Evolutionary conservation across 1,140 invertebrate genomes (phyloP), one percentile per base, ranked within the genome.

Genomic region (Magallana gigas): DNA sequence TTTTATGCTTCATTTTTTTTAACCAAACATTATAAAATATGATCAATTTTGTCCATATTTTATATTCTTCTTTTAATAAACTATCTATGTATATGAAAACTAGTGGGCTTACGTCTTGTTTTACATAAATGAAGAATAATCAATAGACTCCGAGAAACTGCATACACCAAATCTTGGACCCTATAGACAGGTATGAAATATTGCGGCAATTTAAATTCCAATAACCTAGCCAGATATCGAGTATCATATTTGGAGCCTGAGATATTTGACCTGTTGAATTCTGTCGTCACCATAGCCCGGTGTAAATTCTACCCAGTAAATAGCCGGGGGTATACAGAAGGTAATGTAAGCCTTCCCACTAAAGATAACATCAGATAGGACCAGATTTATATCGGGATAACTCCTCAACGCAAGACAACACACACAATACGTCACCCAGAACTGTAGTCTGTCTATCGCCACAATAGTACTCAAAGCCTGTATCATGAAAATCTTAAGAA

Each of bases 231-330:
- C 4, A 9, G 68, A 29, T 76, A 76, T 76, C 23, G 23, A 23
- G 68, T 76, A 76, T 76, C 68, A 76, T 76, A 76, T 76, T 76
- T 76, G 68, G 68, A 76, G 68, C 68, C 68, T 23, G 68, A 76
- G 68, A 76, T 76, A 76, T 36, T 29, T 76, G 68, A 76, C 68
- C 68, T 23, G 7, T 36, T 36, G 23, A 76, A 76, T 76, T 76
- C 68, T 76, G 68, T 76, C 29, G 68, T 76, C 68, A 29, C 68
- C 36, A 76, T 29, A 76, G 68, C 68, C 9, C 14, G 68, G 68
- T 76, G 68, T 76, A 76, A 76, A 76, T 76, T 76, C 68, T 76
- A 76, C 68, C 68, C 68, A 29, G 68, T 29, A 36, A 76, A 29
- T 29, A 29, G 9, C 23, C 18, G 11, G 8, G 11, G 11, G 23